phyloP scores from a whole-genome alignment of 2,797 vertebrate genomes.

The Scyliorhinus canicula region DNA sequence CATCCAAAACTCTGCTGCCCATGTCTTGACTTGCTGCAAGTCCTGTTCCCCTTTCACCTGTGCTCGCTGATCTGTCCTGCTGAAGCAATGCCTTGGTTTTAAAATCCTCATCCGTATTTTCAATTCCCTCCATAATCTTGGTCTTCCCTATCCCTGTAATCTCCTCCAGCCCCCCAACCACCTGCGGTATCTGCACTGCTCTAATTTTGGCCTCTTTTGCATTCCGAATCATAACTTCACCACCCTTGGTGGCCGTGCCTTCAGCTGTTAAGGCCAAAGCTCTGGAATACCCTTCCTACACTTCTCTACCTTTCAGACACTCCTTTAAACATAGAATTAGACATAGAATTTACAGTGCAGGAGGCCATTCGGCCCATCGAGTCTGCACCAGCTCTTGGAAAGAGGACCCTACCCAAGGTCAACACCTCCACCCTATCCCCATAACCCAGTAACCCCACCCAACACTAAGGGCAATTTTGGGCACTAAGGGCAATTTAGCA shows the following conservation, averaged over 20 bases:
- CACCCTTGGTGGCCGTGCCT: neutral
- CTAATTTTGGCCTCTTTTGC: neutral
- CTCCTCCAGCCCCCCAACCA: neutral
- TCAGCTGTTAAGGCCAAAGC: neutral
- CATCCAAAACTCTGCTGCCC: neutral
- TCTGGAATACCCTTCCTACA: neutral
- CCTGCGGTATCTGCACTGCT: neutral
- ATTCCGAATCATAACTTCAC: neutral
- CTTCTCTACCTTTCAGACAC: neutral
- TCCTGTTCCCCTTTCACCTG: neutral
- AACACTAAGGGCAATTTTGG: no score
- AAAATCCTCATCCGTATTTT: no score
- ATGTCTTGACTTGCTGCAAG: neutral
- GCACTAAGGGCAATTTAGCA: no score
- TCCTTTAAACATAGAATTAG: no score
- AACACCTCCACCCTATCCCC: no score
- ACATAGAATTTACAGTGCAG: no score
- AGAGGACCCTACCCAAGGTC: no score
- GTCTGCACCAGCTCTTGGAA: no score
- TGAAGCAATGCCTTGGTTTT: no score
- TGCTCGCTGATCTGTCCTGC: neutral
- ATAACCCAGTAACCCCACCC: no score
- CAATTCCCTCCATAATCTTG: neutral
- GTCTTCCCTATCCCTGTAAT: neutral
- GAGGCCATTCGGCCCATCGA: no score